phyloP scores from a whole-genome alignment of 1,140 invertebrate genomes.

The Gyrodactylus bullatarudis region DNA sequence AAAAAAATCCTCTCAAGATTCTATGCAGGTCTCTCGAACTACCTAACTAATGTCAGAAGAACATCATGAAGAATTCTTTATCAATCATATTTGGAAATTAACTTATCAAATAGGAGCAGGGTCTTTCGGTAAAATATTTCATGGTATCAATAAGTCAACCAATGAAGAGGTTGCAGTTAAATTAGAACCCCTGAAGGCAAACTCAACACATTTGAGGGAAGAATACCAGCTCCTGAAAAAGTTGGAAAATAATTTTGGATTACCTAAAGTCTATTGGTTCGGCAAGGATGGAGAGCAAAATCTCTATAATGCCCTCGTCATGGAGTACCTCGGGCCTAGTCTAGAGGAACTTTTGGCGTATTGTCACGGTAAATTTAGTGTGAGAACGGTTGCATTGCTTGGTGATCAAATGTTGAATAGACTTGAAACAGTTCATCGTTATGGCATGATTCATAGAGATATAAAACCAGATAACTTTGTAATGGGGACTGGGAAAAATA shows the following conservation, averaged over 20 bases:
- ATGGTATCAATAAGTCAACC: constrained; percentile 73
- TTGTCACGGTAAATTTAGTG: constrained; percentile 18
- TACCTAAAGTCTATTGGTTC: constrained; percentile 2
- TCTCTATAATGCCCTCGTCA: constrained; percentile 18
- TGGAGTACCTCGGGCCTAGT: constrained; percentile 20
- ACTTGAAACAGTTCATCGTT: constrained; percentile 31
- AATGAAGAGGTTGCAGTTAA: constrained; percentile 93
- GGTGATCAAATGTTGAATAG: constrained; percentile 22
- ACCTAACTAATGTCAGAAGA: not conserved
- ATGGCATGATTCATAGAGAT: constrained; percentile 44
- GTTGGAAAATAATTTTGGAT: not conserved
- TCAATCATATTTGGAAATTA: constrained; percentile 46
- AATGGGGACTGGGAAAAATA: constrained; percentile 10
- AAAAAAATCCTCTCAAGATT: too few species aligned
- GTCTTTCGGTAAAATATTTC: constrained; percentile 91
- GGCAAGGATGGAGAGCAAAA: constrained; percentile 9
- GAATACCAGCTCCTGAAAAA: constrained; percentile 22
- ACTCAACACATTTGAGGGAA: constrained; percentile 71
- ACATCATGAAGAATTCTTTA: not conserved
- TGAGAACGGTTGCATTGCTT: constrained; percentile 21
- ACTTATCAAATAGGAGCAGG: constrained; percentile 85
- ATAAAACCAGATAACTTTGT: constrained; percentile 35
- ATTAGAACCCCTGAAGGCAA: constrained; percentile 53
- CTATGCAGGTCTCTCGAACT: too few species aligned
- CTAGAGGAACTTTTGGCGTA: constrained; percentile 21